Conservation (phyloP, 2,113 vertebrate genomes). For the Tetraodon nigroviridis region DNA sequence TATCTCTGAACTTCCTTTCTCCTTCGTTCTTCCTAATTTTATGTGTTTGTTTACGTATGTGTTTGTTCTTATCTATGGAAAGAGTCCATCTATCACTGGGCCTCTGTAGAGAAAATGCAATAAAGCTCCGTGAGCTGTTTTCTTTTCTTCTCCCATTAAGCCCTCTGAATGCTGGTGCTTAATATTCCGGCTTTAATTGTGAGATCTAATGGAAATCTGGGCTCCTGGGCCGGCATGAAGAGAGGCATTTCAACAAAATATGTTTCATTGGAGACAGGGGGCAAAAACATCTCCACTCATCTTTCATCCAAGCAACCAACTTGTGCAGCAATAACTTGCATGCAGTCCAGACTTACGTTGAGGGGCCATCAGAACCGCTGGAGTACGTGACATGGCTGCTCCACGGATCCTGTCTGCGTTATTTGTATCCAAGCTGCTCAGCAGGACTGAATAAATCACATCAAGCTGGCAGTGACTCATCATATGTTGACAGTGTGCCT, state of each 20-base stretch:
- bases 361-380: background rate
- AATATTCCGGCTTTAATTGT: conserved; percentile 40
- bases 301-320: conserved; percentile 7
- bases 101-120: conserved; percentile 6
- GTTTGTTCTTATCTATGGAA: background rate
- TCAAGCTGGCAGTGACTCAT: conserved; percentile 55
- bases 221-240: conserved; percentile 8
- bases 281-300: conserved; percentile 17
- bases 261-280: background rate
- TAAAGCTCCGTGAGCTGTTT: conserved; percentile 17
- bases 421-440: conserved; percentile 62
- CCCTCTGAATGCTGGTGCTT: conserved; percentile 33
- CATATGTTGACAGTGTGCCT: conserved; percentile 45
- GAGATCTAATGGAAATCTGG: conserved; percentile 26
- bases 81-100: background rate
- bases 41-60: conserved; percentile 2
- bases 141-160: conserved; percentile 25
- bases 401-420: conserved; percentile 51
- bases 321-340: background rate
- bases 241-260: background rate
- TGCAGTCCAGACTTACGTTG: too few species aligned
- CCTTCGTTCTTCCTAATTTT: background rate
- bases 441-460: conserved; percentile 69
- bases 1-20: background rate
- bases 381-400: conserved; percentile 9